Conservation (phyloP, 1,140 invertebrate genomes). For the Manduca sexta region DNA sequence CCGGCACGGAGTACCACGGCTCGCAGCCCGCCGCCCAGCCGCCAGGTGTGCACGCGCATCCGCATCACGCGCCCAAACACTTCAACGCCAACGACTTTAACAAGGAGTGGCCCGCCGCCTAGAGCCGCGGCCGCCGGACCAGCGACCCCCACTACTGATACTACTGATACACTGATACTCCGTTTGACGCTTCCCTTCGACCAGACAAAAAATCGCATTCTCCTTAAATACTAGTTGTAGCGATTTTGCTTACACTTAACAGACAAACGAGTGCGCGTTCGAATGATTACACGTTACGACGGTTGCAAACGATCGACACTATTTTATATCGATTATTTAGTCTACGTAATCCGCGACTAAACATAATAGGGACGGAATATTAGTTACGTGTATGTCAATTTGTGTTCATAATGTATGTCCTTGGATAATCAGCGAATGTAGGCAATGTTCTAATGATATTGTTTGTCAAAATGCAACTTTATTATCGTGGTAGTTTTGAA, state of each 20-base stretch:
- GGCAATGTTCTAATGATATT: no score
- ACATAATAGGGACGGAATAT: slow-evolving; percentile 7
- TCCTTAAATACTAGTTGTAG: slow-evolving; percentile 6
- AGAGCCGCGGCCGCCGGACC: slow-evolving; percentile 13
- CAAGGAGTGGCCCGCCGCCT: slow-evolving; percentile 73
- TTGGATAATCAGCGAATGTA: no score
- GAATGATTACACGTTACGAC: neutral
- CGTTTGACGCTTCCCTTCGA: neutral
- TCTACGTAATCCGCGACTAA: slow-evolving; percentile 10
- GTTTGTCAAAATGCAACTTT: no score
- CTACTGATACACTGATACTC: neutral
- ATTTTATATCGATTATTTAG: slow-evolving; percentile 13
- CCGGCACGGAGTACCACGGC: slow-evolving; percentile 53
- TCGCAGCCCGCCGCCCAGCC: slow-evolving; percentile 45
- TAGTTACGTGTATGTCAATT: slow-evolving; percentile 3
- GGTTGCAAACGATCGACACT: slow-evolving; percentile 13
- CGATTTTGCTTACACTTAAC: slow-evolving; percentile 10
- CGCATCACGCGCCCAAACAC: slow-evolving; percentile 72
- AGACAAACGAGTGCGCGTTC: slow-evolving; percentile 11
- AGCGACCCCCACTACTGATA: neutral
- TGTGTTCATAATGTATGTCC: neutral
- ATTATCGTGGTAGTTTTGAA: no score
- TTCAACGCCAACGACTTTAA: slow-evolving; percentile 67
- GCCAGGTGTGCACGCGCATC: slow-evolving; percentile 64
- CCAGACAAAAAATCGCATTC: slow-evolving; percentile 4